phyloP scores from a whole-genome alignment of 2,888 invertebrate species.

The Lasioglossum oenotherae region DNA sequence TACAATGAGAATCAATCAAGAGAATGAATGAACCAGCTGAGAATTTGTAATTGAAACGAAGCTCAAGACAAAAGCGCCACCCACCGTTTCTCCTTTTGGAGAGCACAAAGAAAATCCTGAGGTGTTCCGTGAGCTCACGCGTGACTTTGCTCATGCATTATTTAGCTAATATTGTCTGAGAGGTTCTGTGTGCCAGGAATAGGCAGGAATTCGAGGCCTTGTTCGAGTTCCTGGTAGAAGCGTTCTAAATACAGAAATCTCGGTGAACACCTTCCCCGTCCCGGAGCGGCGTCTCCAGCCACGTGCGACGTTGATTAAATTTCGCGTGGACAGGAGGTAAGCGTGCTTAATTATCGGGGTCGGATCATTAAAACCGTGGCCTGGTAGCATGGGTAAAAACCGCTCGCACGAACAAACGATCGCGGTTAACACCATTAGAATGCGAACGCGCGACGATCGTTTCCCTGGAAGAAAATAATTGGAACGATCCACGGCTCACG shows the following conservation, averaged over 20 bases:
- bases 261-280: background rate
- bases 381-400: background rate
- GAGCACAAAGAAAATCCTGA: background rate
- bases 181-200: background rate
- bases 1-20: background rate
- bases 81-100: background rate
- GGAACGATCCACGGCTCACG: conserved; percentile 53
- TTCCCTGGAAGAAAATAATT: conserved; percentile 69
- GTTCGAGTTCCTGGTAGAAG: background rate
- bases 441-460: conserved; percentile 20
- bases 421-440: conserved; percentile 30
- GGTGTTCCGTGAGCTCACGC: background rate
- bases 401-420: conserved; percentile 38
- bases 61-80: background rate
- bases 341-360: conserved; percentile 56
- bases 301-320: conserved; percentile 27
- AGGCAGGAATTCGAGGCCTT: background rate
- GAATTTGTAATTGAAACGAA: background rate
- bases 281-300: background rate
- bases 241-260: conserved; percentile 2
- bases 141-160: background rate
- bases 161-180: conserved; percentile 12
- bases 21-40: background rate
- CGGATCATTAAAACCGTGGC: conserved; percentile 63
- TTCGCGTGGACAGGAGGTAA: background rate